Evolutionary conservation across 2,113 vertebrate species (phyloP).

Genomic region (Bettongia penicillata): DNA sequence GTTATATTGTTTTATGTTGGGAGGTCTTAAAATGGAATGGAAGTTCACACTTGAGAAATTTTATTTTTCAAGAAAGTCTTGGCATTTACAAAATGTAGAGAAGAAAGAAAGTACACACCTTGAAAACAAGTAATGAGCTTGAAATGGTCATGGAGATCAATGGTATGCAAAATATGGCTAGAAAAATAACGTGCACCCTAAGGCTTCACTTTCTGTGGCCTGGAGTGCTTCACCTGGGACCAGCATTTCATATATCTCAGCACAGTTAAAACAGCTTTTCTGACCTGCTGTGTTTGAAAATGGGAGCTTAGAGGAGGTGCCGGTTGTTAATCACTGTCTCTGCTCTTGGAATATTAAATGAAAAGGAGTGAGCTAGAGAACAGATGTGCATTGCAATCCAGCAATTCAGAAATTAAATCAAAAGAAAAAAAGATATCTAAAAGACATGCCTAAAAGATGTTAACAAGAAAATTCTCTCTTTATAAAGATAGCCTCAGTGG

Average conservation of each 20-base stretch:
- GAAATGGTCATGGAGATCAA: conserved; percentile 22
- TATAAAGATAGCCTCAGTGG: rapidly evolving
- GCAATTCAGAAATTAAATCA: not conserved
- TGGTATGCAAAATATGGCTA: not conserved
- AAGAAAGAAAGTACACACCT: not conserved
- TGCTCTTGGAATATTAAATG: conserved; percentile 49
- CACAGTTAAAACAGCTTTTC: conserved; percentile 49
- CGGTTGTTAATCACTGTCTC: conserved; percentile 38
- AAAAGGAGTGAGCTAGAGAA: not conserved
- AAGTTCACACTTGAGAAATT: not conserved
- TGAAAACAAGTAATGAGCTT: conserved; percentile 31
- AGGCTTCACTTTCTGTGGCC: conserved; percentile 36
- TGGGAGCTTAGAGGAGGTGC: conserved; percentile 1
- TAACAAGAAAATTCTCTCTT: rapidly evolving
- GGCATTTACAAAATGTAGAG: not conserved
- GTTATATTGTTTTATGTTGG: too few species aligned
- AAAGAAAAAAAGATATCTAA: not conserved
- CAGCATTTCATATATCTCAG: conserved; percentile 4
- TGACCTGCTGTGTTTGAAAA: conserved; percentile 64
- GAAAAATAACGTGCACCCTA: not conserved
- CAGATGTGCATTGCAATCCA: not conserved
- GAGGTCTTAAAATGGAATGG: not conserved
- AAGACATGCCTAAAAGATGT: not conserved
- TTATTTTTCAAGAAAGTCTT: not conserved
- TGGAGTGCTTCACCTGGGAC: conserved; percentile 28